phyloP scores from a whole-genome alignment of 1,140 invertebrate species.

The Saccostrea glomerata region DNA sequence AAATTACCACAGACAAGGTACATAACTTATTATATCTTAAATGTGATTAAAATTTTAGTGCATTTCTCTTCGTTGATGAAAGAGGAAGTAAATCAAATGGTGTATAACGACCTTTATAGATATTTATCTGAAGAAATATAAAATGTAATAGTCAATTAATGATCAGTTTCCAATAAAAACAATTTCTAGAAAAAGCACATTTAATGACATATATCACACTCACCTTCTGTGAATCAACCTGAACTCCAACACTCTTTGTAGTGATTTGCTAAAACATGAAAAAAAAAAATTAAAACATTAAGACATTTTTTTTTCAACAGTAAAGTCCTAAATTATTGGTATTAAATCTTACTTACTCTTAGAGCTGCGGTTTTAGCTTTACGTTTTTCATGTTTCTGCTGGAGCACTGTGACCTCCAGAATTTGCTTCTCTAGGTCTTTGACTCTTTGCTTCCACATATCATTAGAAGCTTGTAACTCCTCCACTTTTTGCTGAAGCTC shows the following conservation, averaged over 20 bases:
- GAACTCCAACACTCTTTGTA: conserved; percentile 60
- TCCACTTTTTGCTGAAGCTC: conserved; percentile 81
- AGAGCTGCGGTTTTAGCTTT: conserved; percentile 67
- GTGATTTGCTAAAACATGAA: conserved; percentile 60
- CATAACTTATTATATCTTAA: no score
- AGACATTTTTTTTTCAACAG: no score
- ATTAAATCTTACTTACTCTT: conserved; percentile 56
- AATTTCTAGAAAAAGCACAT: no score
- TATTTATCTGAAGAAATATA: no score
- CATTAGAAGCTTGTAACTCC: conserved; percentile 60
- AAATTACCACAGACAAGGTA: no score
- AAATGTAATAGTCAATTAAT: no score
- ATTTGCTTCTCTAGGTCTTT: conserved; percentile 68
- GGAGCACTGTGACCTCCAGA: conserved; percentile 63
- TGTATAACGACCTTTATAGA: no score
- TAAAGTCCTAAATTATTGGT: no score
- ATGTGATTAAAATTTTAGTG: no score
- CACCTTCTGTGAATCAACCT: conserved; percentile 61
- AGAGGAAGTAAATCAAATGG: no score
- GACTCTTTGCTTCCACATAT: conserved; percentile 67
- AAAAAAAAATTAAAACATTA: neutral
- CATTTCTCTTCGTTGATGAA: no score
- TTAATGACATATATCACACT: neutral
- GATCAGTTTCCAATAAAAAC: no score
- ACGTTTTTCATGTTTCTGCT: conserved; percentile 68